A percentile compares a stretch with the other conserved stretches of the same genome.
These are phyloP conservation scores for Tachyglossus aculeatus DNA, from an alignment of 2,797 vertebrate genomes.

Conservation along the genomic window DNA sequence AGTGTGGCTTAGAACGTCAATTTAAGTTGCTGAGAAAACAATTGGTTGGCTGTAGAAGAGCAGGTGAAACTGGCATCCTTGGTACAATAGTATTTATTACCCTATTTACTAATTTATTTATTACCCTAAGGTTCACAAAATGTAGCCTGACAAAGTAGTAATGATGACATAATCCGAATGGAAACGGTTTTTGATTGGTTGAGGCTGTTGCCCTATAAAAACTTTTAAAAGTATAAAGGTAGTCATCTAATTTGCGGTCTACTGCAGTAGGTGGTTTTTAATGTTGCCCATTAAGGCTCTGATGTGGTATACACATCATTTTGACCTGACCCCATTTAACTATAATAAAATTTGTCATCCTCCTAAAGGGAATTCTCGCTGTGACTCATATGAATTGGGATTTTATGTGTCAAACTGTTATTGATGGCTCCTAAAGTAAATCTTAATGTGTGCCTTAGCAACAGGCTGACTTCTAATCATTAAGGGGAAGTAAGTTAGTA, in stretches of 20 bases:
- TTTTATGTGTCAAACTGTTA: constrained; percentile 31
- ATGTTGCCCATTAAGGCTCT: constrained; percentile 33
- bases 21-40: too few relatives aligned
- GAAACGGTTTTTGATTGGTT: constrained; percentile 32
- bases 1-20: too few relatives aligned
- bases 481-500: neutral
- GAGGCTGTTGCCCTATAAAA: constrained; percentile 5
- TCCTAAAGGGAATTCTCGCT: constrained; percentile 9
- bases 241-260: constrained; percentile 28
- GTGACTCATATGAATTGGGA: constrained; percentile 54
- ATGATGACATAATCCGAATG: constrained; percentile 9
- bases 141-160: constrained; percentile 32
- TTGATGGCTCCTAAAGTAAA: constrained; percentile 45
- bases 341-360: constrained; percentile 44
- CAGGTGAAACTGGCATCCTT: too few relatives aligned
- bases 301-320: constrained; percentile 20
- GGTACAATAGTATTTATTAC: fast-evolving
- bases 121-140: constrained; percentile 8
- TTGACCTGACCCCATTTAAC: constrained; percentile 33
- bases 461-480: constrained; percentile 29
- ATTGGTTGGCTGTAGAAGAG: too few relatives aligned
- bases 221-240: constrained; percentile 12
- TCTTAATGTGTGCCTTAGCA: constrained; percentile 1
- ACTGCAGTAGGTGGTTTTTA: constrained; percentile 48
- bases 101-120: too few relatives aligned